Percentiles rank a stretch among this genome's conserved stretches.
phyloP scores from a whole-genome alignment of 2,113 vertebrate genomes.

The Psammodynastes pulverulentus region DNA sequence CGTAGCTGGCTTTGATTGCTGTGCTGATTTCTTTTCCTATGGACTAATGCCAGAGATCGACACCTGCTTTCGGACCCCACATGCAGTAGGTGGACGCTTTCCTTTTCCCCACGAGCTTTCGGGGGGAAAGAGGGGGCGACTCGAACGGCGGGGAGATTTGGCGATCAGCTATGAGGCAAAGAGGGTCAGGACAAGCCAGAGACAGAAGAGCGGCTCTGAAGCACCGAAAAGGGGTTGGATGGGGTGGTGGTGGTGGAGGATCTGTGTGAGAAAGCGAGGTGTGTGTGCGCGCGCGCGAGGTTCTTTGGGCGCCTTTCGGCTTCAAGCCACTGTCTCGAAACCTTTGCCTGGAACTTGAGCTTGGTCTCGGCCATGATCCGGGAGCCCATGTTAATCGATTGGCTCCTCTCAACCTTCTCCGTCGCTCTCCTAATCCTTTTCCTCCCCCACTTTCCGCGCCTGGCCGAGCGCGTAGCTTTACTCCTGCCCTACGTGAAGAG shows the following conservation, averaged over 20 bases:
- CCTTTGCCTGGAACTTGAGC: neutral
- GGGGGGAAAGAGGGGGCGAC: neutral
- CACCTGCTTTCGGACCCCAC: conserved; percentile 45
- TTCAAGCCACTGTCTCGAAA: neutral
- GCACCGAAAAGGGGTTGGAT: neutral
- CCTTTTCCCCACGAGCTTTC: neutral
- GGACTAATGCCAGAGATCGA: conserved; percentile 48
- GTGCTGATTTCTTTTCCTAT: conserved; percentile 18
- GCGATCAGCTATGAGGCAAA: conserved; percentile 13
- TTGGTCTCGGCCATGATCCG: neutral
- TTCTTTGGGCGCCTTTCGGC: neutral
- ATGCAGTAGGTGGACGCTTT: conserved; percentile 53
- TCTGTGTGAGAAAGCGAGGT: neutral
- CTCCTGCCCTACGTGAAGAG: conserved; percentile 28
- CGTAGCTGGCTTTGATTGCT: conserved; percentile 1
- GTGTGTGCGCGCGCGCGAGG: neutral
- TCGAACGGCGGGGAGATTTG: neutral
- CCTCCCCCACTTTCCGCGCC: neutral
- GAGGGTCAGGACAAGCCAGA: conserved; percentile 2
- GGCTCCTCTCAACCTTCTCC: neutral
- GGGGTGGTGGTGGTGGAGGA: neutral
- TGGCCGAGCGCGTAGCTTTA: conserved; percentile 5
- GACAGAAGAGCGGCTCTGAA: neutral
- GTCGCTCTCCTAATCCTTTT: neutral
- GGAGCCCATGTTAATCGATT: neutral